These are phyloP conservation scores for Pangasius macronema DNA, from an alignment of 2,797 vertebrate genomes.

Conservation along the genomic window DNA sequence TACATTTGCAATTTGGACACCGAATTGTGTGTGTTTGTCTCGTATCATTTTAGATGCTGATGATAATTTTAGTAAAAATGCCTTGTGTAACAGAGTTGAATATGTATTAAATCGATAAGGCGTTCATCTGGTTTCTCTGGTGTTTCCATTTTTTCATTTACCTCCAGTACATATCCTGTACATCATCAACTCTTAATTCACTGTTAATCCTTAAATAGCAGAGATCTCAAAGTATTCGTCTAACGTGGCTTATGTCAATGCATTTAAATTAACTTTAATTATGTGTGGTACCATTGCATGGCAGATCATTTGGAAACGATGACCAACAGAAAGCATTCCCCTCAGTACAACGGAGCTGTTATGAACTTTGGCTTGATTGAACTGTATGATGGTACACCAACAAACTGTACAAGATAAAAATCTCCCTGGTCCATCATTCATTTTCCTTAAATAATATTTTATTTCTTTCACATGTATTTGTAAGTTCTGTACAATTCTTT, in stretches of 20 bases:
- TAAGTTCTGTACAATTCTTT: constrained; percentile 84
- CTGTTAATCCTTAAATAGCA: constrained; percentile 6
- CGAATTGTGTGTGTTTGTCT: not conserved
- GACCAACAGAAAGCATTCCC: constrained; percentile 26
- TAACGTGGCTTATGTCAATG: not conserved
- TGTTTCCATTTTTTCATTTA: constrained; percentile 31
- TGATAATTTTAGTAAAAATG: not conserved
- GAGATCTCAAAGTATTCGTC: not conserved
- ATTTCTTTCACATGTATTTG: constrained; percentile 84
- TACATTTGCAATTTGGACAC: not conserved
- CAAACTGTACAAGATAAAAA: constrained; percentile 59
- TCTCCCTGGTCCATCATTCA: constrained; percentile 46
- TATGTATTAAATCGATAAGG: not conserved
- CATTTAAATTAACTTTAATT: not conserved
- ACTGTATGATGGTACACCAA: constrained; percentile 44
- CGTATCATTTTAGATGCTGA: not conserved
- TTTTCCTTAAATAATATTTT: constrained; percentile 85
- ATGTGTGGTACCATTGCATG: not conserved
- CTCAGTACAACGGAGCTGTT: constrained; percentile 9
- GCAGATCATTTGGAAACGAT: constrained; percentile 23
- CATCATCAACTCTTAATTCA: not conserved
- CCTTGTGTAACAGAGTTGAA: not conserved
- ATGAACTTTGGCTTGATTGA: constrained; percentile 55
- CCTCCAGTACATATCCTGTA: constrained; percentile 24
- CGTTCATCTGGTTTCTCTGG: not conserved